Evolutionary conservation across 2,888 invertebrate genomes (phyloP).

Genomic region (Dasypolia templi): DNA sequence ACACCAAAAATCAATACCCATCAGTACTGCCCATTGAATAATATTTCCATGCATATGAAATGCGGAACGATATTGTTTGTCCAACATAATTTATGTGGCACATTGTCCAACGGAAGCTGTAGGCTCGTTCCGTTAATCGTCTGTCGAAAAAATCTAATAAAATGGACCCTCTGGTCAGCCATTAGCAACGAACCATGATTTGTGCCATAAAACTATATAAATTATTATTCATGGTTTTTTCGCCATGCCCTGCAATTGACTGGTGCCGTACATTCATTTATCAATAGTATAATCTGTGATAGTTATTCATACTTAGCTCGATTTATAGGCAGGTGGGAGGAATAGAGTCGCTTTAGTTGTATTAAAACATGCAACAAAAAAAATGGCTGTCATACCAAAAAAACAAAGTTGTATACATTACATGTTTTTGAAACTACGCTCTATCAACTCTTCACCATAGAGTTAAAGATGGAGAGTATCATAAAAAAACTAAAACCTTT

Average conservation of each 20-base stretch:
- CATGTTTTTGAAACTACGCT: too few species aligned
- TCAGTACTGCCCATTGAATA: slow-evolving; percentile 52
- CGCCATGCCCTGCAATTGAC: slow-evolving; percentile 79
- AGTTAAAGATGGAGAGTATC: too few species aligned
- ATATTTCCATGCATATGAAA: slow-evolving; percentile 77
- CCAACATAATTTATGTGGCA: slow-evolving; percentile 86
- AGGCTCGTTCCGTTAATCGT: slow-evolving; percentile 87
- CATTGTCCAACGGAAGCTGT: slow-evolving; percentile 87
- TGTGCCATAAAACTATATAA: slow-evolving; percentile 79
- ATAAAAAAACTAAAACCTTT: too few species aligned
- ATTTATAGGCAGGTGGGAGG: slow-evolving; percentile 74
- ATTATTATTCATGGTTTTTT: slow-evolving; percentile 86
- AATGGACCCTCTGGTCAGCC: slow-evolving; percentile 76
- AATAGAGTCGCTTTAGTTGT: slow-evolving; percentile 72
- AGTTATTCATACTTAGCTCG: slow-evolving; percentile 86
- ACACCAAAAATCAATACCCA: slow-evolving; percentile 60
- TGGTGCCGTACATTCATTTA: slow-evolving; percentile 83
- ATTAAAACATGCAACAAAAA: too few species aligned
- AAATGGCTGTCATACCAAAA: too few species aligned
- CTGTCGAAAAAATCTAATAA: slow-evolving; percentile 85
- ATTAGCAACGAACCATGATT: slow-evolving; percentile 86
- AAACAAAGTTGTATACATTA: too few species aligned
- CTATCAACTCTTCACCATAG: too few species aligned
- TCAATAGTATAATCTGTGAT: slow-evolving; percentile 88
- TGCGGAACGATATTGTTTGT: slow-evolving; percentile 82